Percentiles rank a stretch among this genome's conserved stretches.
Evolutionary conservation across 2,797 vertebrate genomes (phyloP).

Genomic region (Malurus leucopterus): DNA sequence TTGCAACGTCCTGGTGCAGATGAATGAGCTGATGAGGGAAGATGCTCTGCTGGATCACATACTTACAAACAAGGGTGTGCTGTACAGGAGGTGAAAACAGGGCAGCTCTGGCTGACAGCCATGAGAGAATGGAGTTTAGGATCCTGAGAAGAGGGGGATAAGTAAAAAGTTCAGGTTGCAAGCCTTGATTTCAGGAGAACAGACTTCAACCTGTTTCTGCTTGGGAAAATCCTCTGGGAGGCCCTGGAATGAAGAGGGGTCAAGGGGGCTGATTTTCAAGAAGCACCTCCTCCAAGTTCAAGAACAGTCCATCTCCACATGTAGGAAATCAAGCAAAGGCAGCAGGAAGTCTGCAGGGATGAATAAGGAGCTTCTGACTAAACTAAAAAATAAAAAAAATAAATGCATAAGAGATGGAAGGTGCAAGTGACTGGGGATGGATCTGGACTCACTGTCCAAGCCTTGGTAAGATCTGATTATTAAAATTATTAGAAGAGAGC

Average conservation of each 20-base stretch:
- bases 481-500: neutral
- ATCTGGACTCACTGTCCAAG: neutral
- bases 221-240: neutral
- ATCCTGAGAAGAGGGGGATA: neutral
- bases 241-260: neutral
- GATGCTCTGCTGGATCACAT: neutral
- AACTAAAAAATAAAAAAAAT: neutral
- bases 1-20: neutral
- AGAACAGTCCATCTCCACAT: neutral
- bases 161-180: neutral
- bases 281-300: neutral
- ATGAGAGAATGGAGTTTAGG: neutral
- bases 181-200: neutral
- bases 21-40: neutral
- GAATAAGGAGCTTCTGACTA: neutral
- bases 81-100: neutral
- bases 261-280: neutral
- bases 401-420: neutral
- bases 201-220: neutral
- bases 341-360: neutral
- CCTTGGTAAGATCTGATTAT: neutral
- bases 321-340: neutral
- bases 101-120: neutral
- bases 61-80: neutral
- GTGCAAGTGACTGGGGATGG: neutral